Evolutionary conservation across 1,140 invertebrate genomes (phyloP).

Genomic region (Drosophila leontia): DNA sequence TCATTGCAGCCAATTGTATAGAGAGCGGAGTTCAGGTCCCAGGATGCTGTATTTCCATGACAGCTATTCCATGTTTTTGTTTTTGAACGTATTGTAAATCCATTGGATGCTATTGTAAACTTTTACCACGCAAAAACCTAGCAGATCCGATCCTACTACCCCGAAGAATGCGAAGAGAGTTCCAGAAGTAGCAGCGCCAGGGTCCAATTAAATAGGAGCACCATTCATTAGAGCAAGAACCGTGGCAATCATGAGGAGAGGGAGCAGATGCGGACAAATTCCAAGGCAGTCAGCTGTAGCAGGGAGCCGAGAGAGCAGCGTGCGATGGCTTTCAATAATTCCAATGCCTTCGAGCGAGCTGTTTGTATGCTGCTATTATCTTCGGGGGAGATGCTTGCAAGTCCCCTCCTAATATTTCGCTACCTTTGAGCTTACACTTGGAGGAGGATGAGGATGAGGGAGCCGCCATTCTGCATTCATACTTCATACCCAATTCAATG

Average conservation of each 20-base stretch:
- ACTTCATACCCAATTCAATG: constrained; percentile 5
- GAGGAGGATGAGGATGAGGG: constrained; percentile 2
- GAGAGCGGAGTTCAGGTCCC: background rate
- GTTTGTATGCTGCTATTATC: constrained; percentile 4
- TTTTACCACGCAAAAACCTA: constrained; percentile 8
- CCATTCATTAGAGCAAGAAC: constrained; percentile 8
- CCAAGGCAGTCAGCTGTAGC: constrained; percentile 6
- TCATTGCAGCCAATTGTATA: constrained; percentile 27
- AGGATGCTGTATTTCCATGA: background rate
- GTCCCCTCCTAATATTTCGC: constrained; percentile 2
- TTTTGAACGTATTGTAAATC: constrained; percentile 12
- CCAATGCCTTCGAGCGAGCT: constrained; percentile 1
- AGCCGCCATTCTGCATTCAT: background rate
- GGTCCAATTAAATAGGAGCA: constrained; percentile 8
- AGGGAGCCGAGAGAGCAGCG: constrained; percentile 6
- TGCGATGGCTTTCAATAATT: constrained; percentile 6
- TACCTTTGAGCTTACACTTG: constrained; percentile 20
- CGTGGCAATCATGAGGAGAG: background rate
- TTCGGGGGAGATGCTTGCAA: constrained; percentile 4
- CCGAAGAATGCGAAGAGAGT: constrained; percentile 7
- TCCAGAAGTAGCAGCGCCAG: constrained; percentile 19
- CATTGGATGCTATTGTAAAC: constrained; percentile 19
- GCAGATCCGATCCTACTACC: constrained; percentile 11
- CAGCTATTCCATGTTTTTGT: background rate
- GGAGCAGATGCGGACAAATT: background rate